phyloP scores from a whole-genome alignment of 2,113 vertebrate genomes.

The Columba livia region DNA sequence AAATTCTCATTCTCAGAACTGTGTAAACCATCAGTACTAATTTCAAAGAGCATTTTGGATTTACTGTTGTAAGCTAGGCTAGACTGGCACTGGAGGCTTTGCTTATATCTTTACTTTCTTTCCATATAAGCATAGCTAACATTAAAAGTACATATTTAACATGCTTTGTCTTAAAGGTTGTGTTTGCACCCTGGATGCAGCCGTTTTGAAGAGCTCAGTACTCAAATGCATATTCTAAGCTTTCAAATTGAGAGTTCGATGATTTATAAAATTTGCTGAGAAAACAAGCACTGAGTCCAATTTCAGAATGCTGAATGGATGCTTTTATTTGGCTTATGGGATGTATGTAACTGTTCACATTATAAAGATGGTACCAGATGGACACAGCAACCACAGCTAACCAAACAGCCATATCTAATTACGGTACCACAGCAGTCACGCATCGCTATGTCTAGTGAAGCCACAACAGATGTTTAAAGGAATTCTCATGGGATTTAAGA shows the following conservation, averaged over 20 bases:
- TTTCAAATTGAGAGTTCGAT: neutral
- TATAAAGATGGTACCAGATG: neutral
- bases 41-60: neutral
- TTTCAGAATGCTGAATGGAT: neutral
- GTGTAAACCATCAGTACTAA: neutral
- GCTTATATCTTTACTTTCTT: neutral
- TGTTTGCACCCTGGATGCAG: too few species aligned
- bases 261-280: neutral
- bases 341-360: neutral
- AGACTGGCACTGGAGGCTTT: neutral
- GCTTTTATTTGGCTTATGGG: neutral
- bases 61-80: neutral
- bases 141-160: too few species aligned
- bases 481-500: conserved; percentile 31
- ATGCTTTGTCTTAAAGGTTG: too few species aligned
- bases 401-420: neutral
- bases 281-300: neutral
- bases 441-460: neutral
- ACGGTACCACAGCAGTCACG: neutral
- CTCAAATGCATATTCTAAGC: accelerated
- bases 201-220: neutral
- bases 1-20: neutral
- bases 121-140: too few species aligned
- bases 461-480: conserved; percentile 36
- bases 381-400: neutral